Base-by-base conservation (phyloP, 2,888 invertebrate species). In the Standfussiana lucernea region DNA sequence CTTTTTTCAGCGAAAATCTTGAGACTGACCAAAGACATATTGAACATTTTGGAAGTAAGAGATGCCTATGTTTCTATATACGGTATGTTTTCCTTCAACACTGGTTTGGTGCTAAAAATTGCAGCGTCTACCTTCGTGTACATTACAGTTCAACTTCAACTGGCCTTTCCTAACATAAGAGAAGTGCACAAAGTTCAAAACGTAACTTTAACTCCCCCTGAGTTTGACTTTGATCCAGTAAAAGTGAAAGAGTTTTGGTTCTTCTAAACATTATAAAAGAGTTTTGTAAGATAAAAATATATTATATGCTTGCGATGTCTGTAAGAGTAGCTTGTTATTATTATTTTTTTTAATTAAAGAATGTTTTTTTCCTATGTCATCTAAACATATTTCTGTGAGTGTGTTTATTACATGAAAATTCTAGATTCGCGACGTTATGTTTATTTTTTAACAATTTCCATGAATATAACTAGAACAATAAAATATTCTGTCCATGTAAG, bases 81-180 rank as follows among this genome's bases (percentile, higher is more conserved):
- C 77, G 90, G 88, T 2, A 65, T 95, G 18, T 92, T 91, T 59
- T 84, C 75, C 47, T 88, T 90, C 47, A 91, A 93, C 79, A 89
- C 92, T 0, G 89, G 91, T 0, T 80, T 92, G 32, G 73, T 92
- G 7, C 79, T 94, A 24, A 89, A 89, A 10, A 80, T 93, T 13
- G 91, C 90, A 0, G 92, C 93, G 0, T 93, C 94, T 0, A 92
- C 93, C 2, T 91, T 94, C 45, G 92, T 95, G 6, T 95, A 94
- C 76, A 91, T 95, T 7, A 95, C 93, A 7, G 93, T 94, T 18
- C 94, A 94, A 75, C 79, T 95, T 24, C 94, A 94, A 73, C 72
- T 95, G 18, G 91, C 93, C 0, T 91, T 93, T 70, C 90, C 92
- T 1, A 88, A 89, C 40, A 75, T 85, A 50, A 83, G 86, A 66